A percentile compares a stretch with the other conserved stretches of the same genome.
phyloP scores from a whole-genome alignment of 2,797 vertebrate species.

The Glossophaga mutica region DNA sequence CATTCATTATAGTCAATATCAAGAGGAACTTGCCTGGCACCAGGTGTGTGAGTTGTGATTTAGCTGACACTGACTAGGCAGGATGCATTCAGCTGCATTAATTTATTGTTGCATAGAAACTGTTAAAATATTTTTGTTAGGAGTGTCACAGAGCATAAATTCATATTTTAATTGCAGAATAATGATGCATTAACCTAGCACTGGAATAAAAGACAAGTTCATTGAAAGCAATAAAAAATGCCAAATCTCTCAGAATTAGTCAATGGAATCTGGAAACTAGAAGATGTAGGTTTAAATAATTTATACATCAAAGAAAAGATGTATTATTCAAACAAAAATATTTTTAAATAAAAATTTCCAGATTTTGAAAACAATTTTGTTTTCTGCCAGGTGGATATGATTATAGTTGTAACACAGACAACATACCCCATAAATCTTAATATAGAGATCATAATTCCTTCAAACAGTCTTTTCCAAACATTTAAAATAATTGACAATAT shows the following conservation, averaged over 20 bases:
- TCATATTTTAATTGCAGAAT: background rate
- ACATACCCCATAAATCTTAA: background rate
- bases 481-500: background rate
- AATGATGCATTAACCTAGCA: background rate
- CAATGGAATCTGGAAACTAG: background rate
- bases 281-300: background rate
- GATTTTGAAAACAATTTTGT: background rate
- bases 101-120: background rate
- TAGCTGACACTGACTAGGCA: background rate
- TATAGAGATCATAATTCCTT: background rate
- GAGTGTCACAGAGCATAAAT: background rate
- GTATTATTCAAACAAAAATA: background rate
- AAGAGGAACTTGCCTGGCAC: background rate
- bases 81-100: background rate
- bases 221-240: background rate
- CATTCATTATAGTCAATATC: background rate
- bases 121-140: background rate
- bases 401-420: background rate
- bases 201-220: background rate
- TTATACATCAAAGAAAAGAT: background rate
- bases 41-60: background rate
- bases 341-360: background rate
- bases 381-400: background rate
- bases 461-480: background rate
- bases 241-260: background rate